Conservation (phyloP, 2,113 vertebrate genomes). For the Nematolebias whitei region DNA sequence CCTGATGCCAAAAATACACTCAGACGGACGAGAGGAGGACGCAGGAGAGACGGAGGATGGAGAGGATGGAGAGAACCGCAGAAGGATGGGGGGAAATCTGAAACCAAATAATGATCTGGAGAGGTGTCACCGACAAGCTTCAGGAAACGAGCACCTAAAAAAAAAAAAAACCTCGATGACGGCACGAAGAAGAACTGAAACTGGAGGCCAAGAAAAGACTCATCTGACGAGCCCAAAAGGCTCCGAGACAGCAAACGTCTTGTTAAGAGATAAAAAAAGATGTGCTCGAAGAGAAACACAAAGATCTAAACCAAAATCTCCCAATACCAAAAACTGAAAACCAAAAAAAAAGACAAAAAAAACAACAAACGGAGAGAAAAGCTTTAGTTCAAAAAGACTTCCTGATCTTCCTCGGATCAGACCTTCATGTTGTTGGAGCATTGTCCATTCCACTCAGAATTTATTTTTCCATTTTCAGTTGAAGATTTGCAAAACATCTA, state of each 20-base stretch:
- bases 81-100: conserved; percentile 59
- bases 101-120: conserved; percentile 79
- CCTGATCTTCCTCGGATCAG: conserved; percentile 68
- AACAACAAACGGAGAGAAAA: conserved; percentile 82
- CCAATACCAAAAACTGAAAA: conserved; percentile 84
- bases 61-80: conserved; percentile 73
- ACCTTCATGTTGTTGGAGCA: conserved; percentile 56
- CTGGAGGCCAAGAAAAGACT: conserved; percentile 69
- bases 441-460: conserved; percentile 52
- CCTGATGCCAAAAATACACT: conserved; percentile 81
- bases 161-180: conserved; percentile 41
- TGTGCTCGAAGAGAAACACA: conserved; percentile 57
- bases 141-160: conserved; percentile 28
- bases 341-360: conserved; percentile 68
- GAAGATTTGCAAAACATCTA: conserved; percentile 30
- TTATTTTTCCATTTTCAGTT: conserved; percentile 25
- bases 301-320: conserved; percentile 78
- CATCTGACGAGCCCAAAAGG: too few species aligned
- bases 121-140: conserved; percentile 62
- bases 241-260: conserved; percentile 62
- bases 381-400: conserved; percentile 83
- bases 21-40: conserved; percentile 59
- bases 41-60: conserved; percentile 63
- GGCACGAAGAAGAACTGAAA: conserved; percentile 66
- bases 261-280: conserved; percentile 14